Evolutionary conservation across 2,113 vertebrate species (phyloP).

Genomic region (Pseudois nayaur): DNA sequence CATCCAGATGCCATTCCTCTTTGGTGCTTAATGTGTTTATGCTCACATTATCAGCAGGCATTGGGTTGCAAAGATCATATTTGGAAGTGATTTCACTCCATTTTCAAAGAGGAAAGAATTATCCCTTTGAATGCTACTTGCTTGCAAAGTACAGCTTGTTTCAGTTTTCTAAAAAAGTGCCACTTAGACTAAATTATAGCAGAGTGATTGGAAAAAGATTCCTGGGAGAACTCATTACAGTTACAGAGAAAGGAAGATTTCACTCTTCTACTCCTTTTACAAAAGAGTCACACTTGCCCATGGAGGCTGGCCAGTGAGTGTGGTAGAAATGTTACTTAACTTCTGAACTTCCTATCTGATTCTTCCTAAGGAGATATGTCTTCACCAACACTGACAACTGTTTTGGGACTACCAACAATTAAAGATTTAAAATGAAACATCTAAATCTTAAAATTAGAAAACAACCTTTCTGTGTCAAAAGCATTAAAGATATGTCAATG

Average conservation of each 20-base stretch:
- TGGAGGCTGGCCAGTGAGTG: not conserved
- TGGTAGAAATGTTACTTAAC: not conserved
- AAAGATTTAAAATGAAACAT: constrained; percentile 6
- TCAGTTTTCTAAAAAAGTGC: constrained; percentile 12
- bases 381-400: not conserved
- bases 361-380: not conserved
- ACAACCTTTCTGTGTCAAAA: not conserved
- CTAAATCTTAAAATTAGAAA: constrained; percentile 26
- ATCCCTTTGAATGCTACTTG: constrained; percentile 34
- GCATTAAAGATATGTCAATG: not conserved
- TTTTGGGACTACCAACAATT: not conserved
- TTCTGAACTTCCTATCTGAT: not conserved
- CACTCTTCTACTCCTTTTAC: not conserved
- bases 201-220: not conserved
- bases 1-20: not conserved
- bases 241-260: not conserved
- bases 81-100: constrained; percentile 48
- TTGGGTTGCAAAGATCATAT: constrained; percentile 15
- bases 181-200: constrained; percentile 30
- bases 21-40: not conserved
- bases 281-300: not conserved
- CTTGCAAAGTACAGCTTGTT: constrained; percentile 11
- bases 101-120: constrained; percentile 44
- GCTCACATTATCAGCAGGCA: constrained; percentile 33
- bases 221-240: not conserved